These are phyloP conservation scores for Betta splendens DNA, from an alignment of 2,797 vertebrate genomes.

Conservation along the genomic window DNA sequence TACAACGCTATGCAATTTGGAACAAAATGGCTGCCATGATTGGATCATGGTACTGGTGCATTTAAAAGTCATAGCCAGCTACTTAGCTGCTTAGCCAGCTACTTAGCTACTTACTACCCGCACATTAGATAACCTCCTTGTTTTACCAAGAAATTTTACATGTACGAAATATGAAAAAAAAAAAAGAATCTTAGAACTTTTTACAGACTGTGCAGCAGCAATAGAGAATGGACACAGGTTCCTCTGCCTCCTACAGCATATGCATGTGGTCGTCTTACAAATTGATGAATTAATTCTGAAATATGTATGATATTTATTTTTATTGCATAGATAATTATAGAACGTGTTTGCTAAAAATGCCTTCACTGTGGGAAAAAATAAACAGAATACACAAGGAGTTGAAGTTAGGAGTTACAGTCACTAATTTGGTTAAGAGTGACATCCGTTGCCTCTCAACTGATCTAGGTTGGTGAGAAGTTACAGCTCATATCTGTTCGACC, in stretches of 20 bases:
- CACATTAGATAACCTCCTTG: constrained; percentile 11
- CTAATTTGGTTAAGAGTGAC: constrained; percentile 30
- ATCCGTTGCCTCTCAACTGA: constrained; percentile 37
- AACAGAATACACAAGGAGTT: constrained; percentile 2
- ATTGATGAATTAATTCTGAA: constrained; percentile 36
- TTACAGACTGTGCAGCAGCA: constrained; percentile 17
- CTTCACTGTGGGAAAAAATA: constrained; percentile 55
- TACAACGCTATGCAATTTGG: constrained; percentile 46
- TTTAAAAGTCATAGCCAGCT: constrained; percentile 11
- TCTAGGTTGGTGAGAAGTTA: constrained; percentile 46
- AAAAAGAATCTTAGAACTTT: no score
- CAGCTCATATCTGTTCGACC: constrained; percentile 67
- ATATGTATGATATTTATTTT: constrained; percentile 53
- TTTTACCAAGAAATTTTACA: constrained; percentile 25
- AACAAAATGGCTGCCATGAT: constrained; percentile 5
- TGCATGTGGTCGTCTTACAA: constrained; percentile 8
- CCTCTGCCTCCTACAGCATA: constrained; percentile 58
- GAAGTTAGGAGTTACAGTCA: constrained; percentile 15
- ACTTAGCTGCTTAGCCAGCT: constrained; percentile 2
- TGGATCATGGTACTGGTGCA: constrained; percentile 7
- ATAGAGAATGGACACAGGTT: constrained; percentile 23
- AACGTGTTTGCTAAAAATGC: constrained; percentile 38
- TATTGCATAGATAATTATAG: constrained; percentile 14
- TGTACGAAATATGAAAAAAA: constrained; percentile 15
- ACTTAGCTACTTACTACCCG: no score